Conservation (phyloP, 2,888 invertebrate genomes). For the Drosophila ezoana region DNA sequence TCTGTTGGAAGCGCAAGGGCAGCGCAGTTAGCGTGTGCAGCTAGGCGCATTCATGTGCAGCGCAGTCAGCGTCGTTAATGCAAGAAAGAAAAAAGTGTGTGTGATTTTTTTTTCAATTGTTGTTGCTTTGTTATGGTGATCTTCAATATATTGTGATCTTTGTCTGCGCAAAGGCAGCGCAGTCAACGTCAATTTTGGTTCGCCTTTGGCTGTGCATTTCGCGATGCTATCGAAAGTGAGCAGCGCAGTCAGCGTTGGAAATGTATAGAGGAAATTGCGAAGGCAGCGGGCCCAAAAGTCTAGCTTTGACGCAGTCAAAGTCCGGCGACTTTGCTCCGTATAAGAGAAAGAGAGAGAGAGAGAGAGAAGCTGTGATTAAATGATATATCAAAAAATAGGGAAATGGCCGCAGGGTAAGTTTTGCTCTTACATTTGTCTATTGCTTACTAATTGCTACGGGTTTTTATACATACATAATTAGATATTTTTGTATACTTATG, state of each 20-base stretch:
- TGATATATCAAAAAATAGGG: not conserved
- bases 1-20: too few relatives aligned
- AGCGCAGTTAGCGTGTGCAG: too few relatives aligned
- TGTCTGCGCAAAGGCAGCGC: not conserved
- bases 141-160: too few relatives aligned
- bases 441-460: constrained; percentile 25
- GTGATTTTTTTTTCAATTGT: too few relatives aligned
- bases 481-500: not conserved
- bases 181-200: not conserved
- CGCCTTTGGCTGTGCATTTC: not conserved
- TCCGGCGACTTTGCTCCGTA: too few relatives aligned
- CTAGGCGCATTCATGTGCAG: too few relatives aligned
- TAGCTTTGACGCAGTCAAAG: not conserved
- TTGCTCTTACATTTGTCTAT: not conserved
- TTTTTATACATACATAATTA: constrained; percentile 37
- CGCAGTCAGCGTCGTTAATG: too few relatives aligned
- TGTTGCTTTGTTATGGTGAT: too few relatives aligned
- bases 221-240: not conserved
- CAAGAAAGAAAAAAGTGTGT: too few relatives aligned
- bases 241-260: not conserved
- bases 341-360: too few relatives aligned
- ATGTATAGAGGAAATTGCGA: not conserved
- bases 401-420: not conserved
- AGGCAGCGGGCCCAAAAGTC: not conserved
- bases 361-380: not conserved